These are phyloP conservation scores for Mesocricetus auratus DNA, from an alignment of 2,113 vertebrate species.

Conservation along the genomic window DNA sequence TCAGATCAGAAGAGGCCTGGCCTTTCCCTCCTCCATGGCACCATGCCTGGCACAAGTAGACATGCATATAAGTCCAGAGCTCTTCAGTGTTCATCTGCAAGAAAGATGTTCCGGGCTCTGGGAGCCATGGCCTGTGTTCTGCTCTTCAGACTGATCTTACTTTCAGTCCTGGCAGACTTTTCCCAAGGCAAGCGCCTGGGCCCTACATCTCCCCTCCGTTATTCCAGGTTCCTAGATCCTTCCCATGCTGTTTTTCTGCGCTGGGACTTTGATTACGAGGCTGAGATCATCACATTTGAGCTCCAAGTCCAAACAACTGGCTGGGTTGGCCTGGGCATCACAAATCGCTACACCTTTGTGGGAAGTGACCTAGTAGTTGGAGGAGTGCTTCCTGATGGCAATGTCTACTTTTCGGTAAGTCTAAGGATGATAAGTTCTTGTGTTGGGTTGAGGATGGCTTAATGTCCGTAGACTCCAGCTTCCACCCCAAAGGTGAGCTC, in stretches of 20 bases:
- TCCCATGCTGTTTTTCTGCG: constrained; percentile 75
- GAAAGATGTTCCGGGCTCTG: not conserved
- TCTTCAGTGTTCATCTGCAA: fast-evolving
- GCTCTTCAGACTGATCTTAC: constrained; percentile 42
- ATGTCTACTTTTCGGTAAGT: constrained; percentile 88
- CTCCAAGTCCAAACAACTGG: constrained; percentile 86
- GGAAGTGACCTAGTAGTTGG: constrained; percentile 88
- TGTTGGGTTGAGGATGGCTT: not conserved
- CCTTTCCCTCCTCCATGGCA: constrained; percentile 77
- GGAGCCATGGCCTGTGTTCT: constrained; percentile 59
- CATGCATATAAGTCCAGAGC: constrained; percentile 67
- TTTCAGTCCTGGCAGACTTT: not conserved
- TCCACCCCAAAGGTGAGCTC: not conserved
- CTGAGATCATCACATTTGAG: constrained; percentile 86
- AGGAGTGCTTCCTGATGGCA: constrained; percentile 82
- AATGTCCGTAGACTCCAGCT: not conserved
- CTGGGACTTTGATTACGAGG: constrained; percentile 86
- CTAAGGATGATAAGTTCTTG: not conserved
- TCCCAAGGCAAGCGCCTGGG: not conserved
- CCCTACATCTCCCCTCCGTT: constrained; percentile 70
- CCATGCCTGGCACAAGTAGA: not conserved
- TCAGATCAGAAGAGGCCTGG: constrained; percentile 57
- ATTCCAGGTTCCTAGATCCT: constrained; percentile 86
- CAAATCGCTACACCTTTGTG: constrained; percentile 79
- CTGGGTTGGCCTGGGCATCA: constrained; percentile 90